Evolutionary conservation across 2,797 vertebrate genomes (phyloP).

Genomic region (Antennarius maculatus): DNA sequence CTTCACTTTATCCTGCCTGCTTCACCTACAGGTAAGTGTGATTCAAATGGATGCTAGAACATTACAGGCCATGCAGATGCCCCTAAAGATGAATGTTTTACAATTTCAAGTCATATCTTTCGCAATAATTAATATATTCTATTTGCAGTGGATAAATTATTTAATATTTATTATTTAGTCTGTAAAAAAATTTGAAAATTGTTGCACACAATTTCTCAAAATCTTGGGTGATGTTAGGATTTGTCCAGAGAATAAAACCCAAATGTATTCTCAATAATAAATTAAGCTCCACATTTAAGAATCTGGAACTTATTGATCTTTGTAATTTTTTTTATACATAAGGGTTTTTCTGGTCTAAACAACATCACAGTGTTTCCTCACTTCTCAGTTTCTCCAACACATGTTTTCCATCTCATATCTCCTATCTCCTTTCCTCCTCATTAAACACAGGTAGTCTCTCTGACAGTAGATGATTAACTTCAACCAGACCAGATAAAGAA

Average conservation of each 20-base stretch:
- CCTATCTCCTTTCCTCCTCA: constrained; percentile 27
- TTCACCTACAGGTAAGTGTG: constrained; percentile 6
- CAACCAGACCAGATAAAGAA: constrained; percentile 16
- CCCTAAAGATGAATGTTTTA: not conserved
- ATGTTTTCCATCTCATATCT: constrained; percentile 32
- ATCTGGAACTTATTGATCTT: too few species aligned
- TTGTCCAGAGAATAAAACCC: not conserved
- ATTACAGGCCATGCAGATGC: not conserved
- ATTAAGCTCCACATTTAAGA: too few species aligned
- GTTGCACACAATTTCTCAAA: not conserved
- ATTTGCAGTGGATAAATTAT: too few species aligned
- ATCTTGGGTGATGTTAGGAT: not conserved
- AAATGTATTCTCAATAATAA: too few species aligned
- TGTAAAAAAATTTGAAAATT: not conserved
- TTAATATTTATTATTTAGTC: not conserved
- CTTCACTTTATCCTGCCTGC: not conserved
- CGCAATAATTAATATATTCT: too few species aligned
- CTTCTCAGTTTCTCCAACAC: constrained; percentile 9
- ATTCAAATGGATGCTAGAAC: not conserved
- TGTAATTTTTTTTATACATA: too few species aligned
- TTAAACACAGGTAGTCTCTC: constrained; percentile 36
- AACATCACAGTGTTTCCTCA: constrained; percentile 1
- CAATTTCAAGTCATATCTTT: not conserved
- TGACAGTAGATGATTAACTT: constrained; percentile 49
- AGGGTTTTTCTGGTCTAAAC: not conserved